These are phyloP conservation scores for Gnathonemus echidnorhynchus DNA, from an alignment of 2,113 vertebrate species.

Conservation along the genomic window DNA sequence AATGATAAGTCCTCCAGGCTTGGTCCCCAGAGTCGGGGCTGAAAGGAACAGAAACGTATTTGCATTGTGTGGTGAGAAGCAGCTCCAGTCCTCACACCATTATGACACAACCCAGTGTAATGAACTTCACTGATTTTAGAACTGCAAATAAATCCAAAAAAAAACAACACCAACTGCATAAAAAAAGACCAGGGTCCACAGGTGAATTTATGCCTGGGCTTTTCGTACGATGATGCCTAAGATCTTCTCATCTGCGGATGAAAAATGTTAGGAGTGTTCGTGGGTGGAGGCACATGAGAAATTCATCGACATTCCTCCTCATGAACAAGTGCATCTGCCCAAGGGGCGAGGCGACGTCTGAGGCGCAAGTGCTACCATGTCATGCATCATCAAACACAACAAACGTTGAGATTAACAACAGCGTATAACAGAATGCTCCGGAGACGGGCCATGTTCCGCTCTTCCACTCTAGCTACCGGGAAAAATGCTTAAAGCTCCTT, in stretches of 20 bases:
- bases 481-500: neutral
- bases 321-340: neutral
- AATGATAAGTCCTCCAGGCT: conserved; percentile 17
- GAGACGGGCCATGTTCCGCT: neutral
- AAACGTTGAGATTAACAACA: neutral
- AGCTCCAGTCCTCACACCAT: neutral
- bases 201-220: neutral
- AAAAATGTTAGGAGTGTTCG: neutral
- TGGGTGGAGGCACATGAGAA: neutral
- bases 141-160: neutral
- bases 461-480: neutral
- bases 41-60: neutral
- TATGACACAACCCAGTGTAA: neutral
- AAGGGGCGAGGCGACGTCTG: neutral
- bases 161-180: neutral
- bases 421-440: neutral
- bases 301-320: conserved; percentile 5
- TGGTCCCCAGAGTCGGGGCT: conserved; percentile 2
- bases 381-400: neutral
- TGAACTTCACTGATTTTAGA: conserved; percentile 1
- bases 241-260: neutral
- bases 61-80: neutral
- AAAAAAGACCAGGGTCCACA: neutral
- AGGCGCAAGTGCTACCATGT: neutral
- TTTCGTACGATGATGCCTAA: neutral